Evolutionary conservation across 2,797 vertebrate genomes (phyloP).

Genomic region (Lemur catta): DNA sequence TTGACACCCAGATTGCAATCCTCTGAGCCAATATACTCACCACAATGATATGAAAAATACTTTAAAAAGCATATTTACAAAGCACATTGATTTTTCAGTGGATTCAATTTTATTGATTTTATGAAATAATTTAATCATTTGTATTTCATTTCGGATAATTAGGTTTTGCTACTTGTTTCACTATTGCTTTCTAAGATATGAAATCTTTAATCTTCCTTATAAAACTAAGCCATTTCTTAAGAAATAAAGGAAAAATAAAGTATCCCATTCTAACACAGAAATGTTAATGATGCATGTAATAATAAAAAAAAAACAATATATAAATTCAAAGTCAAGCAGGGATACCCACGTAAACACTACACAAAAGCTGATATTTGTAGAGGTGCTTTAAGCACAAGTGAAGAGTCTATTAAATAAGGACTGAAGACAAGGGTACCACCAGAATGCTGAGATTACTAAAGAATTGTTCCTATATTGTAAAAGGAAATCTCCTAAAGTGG

Average conservation of each 20-base stretch:
- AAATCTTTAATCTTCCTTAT: background rate
- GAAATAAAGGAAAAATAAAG: background rate
- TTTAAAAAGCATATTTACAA: conserved; percentile 2
- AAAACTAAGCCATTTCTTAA: conserved; percentile 4
- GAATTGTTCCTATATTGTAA: background rate
- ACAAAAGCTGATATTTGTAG: background rate
- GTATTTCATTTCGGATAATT: background rate
- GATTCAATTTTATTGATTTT: conserved; percentile 24
- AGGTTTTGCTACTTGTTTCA: background rate
- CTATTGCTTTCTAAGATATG: background rate
- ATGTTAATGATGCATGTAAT: background rate
- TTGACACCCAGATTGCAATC: background rate
- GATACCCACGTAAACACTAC: background rate
- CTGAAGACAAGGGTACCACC: background rate
- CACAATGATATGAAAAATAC: background rate
- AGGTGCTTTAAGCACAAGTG: background rate
- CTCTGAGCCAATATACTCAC: background rate
- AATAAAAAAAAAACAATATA: background rate
- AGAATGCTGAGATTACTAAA: background rate
- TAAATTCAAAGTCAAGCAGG: background rate
- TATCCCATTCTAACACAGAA: background rate
- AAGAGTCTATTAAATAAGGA: background rate
- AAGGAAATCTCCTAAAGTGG: background rate
- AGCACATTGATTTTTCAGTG: conserved; percentile 35
- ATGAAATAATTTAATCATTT: conserved; percentile 21